These are phyloP conservation scores for Acanthacorydalis orientalis DNA, from an alignment of 2,888 invertebrate species.

Conservation along the genomic window DNA sequence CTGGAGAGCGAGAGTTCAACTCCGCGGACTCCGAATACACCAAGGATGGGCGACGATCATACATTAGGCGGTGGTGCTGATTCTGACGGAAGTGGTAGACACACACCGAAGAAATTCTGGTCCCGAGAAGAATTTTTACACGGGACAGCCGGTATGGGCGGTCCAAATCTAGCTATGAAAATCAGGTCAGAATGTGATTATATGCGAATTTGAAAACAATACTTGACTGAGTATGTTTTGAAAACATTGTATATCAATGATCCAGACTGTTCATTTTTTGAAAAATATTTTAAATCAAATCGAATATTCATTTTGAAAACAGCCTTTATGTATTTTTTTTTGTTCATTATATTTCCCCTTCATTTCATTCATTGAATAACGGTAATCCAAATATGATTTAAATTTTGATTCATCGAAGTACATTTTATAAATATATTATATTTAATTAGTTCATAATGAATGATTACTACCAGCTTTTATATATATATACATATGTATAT, in stretches of 20 bases:
- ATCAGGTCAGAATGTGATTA: slow-evolving; percentile 18
- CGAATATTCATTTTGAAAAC: not conserved
- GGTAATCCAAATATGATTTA: no score
- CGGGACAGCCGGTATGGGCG: slow-evolving; percentile 51
- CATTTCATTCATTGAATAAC: no score
- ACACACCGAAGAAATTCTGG: slow-evolving; percentile 39
- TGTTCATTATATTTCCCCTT: no score
- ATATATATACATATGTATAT: no score
- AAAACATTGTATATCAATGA: no score
- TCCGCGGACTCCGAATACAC: slow-evolving; percentile 21
- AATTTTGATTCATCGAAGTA: no score
- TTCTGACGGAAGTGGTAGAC: slow-evolving; percentile 13
- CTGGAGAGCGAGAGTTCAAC: slow-evolving; percentile 28
- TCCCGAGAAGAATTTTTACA: slow-evolving; percentile 62
- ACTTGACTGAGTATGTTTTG: not conserved
- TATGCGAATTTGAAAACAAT: not conserved
- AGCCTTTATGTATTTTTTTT: no score
- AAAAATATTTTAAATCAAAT: no score
- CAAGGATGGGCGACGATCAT: slow-evolving; percentile 14
- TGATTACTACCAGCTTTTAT: no score
- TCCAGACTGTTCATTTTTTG: no score
- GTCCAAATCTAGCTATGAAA: slow-evolving; percentile 34
- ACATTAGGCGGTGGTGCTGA: slow-evolving; percentile 12
- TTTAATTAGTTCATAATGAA: no score
- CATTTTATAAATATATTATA: no score